Percentiles rank a stretch among this genome's conserved stretches.
These are phyloP conservation scores for Pteronotus mesoamericanus DNA, from an alignment of 2,797 vertebrate genomes.

Conservation along the genomic window DNA sequence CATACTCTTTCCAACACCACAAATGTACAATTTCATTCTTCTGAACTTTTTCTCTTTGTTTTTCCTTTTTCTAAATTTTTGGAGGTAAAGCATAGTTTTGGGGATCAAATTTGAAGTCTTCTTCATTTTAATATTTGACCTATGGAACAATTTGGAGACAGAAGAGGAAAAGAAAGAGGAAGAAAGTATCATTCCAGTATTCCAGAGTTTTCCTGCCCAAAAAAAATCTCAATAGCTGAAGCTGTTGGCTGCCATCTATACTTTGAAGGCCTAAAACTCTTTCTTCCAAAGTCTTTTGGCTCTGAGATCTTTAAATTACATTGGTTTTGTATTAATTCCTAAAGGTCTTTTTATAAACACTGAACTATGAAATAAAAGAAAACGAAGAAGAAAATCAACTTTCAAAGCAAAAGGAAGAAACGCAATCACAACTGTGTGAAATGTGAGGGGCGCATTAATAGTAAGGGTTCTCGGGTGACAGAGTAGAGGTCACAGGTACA, in stretches of 20 bases:
- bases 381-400: slow-evolving; percentile 12
- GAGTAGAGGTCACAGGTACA: neutral
- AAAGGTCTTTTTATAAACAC: slow-evolving; percentile 56
- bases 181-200: slow-evolving; percentile 27
- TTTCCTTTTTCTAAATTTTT: slow-evolving; percentile 51
- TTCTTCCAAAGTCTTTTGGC: slow-evolving; percentile 58
- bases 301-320: slow-evolving; percentile 50
- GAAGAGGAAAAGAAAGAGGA: neutral
- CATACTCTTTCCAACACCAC: slow-evolving; percentile 31
- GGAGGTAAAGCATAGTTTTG: slow-evolving; percentile 53
- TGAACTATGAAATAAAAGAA: slow-evolving; percentile 57
- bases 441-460: neutral
- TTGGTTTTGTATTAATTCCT: slow-evolving; percentile 57
- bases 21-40: slow-evolving; percentile 45
- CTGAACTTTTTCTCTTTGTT: slow-evolving; percentile 59
- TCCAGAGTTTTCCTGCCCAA: slow-evolving; percentile 43
- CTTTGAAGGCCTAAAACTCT: slow-evolving; percentile 29
- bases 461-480: neutral
- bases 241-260: slow-evolving; percentile 28
- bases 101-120: slow-evolving; percentile 35
- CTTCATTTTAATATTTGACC: slow-evolving; percentile 38
- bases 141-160: slow-evolving; percentile 42
- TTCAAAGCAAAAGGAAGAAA: slow-evolving; percentile 36
- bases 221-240: slow-evolving; percentile 55
- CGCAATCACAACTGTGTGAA: neutral